A percentile compares a stretch with the other conserved stretches of the same genome.
These are phyloP conservation scores for Neolamprologus devosi DNA, from an alignment of 2,113 vertebrate genomes.

Conservation along the genomic window DNA sequence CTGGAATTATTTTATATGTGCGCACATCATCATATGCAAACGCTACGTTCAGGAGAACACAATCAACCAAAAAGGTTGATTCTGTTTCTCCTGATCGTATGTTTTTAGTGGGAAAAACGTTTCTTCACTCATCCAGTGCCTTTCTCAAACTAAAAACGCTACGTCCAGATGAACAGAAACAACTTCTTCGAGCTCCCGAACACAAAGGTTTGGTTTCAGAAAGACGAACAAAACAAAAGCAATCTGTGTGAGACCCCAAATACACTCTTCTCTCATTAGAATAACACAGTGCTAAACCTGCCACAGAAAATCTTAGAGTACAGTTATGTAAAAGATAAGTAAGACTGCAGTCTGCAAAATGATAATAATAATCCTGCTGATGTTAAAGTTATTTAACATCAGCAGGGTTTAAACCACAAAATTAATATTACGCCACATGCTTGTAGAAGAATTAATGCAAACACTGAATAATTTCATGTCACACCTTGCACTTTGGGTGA, in stretches of 20 bases:
- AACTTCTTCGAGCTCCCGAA: not conserved
- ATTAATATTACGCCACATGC: not conserved
- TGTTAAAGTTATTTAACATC: not conserved
- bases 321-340: not conserved
- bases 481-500: conserved; percentile 86
- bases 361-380: not conserved
- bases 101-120: not conserved
- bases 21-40: not conserved
- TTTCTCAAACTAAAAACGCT: not conserved
- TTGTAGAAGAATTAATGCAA: not conserved
- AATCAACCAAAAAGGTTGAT: not conserved
- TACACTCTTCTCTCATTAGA: not conserved
- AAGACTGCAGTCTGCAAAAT: not conserved
- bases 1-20: not conserved
- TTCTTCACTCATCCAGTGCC: not conserved
- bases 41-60: not conserved
- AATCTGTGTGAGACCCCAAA: not conserved
- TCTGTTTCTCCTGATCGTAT: not conserved
- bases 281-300: not conserved
- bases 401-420: not conserved
- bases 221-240: not conserved
- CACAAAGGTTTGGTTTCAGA: not conserved
- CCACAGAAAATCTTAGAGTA: not conserved
- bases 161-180: not conserved
- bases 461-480: not conserved